Evolutionary conservation across 2,797 vertebrate genomes (phyloP), one percentile per base, ranked within the genome.

Genomic region (Nasua narica): DNA sequence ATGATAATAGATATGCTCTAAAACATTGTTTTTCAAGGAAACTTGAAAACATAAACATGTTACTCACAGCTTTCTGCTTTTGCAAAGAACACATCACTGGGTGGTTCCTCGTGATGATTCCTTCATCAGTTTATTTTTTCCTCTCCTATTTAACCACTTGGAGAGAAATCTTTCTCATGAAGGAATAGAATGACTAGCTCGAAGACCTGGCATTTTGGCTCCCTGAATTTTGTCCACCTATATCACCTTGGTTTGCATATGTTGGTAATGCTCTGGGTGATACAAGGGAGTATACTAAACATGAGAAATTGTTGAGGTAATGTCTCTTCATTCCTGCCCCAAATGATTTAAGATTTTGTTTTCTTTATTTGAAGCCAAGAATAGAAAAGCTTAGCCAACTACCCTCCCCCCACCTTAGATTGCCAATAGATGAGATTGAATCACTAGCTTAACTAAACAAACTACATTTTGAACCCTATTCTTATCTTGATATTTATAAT

Each of bases 281-380:
- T 7, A 2, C 0, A 7, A 21, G 40, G 6, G 10, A 12, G 7
- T 7, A 0, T 7, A 56, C 11, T 29, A 72, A 50, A 40, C 4
- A 21, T 0, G 19, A 5, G 37, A 29, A 56, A 23, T 5, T 21
- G 1, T 29, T 9, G 5, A 72, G 12, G 32, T 25, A 1, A 1
- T 40, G 13, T 27, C 72, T 27, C 3, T 84, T 76, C 43, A 7
- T 58, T 40, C 12, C 15, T 72, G 8, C 1, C n/a, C 3, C 1
- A 16, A 79, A 56, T 90, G 21, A 43, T 50, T 40, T 76, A 46
- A 91, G 37, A 46, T 11, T 3, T 0, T 56, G 0, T 32, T 87
- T 85, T 32, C 29, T 77, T 67, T 62, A 35, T 70, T 69, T 84
- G 46, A 93, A 76, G 37, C 21, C 54, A 90, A 72, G 9, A 48